Conservation (phyloP, 2,888 invertebrate genomes). For the Apocheima hispidaria region DNA sequence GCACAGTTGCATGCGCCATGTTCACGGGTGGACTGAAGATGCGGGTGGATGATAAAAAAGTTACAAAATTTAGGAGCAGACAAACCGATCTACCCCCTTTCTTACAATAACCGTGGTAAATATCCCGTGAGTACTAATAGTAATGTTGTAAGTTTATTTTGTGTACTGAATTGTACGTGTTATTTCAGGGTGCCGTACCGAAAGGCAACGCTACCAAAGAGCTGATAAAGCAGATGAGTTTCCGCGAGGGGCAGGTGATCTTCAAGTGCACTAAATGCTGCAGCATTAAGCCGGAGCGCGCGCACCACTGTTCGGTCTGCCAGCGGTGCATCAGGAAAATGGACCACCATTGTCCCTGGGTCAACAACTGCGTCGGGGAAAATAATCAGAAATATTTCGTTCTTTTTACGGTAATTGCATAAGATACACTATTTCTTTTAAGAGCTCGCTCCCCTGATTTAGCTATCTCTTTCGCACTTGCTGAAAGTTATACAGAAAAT, state of each 20-base stretch:
- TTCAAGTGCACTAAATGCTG: slow-evolving; percentile 98
- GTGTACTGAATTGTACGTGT: neutral
- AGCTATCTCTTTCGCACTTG: too few species aligned
- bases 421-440: too few species aligned
- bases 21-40: too few species aligned
- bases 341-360: slow-evolving; percentile 94
- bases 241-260: slow-evolving; percentile 95
- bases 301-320: slow-evolving; percentile 98
- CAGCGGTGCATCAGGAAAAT: slow-evolving; percentile 91
- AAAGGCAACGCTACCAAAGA: slow-evolving; percentile 98
- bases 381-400: slow-evolving; percentile 99
- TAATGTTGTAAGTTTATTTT: neutral
- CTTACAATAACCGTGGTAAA: too few species aligned
- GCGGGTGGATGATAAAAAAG: too few species aligned
- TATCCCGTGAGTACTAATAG: too few species aligned
- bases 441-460: too few species aligned
- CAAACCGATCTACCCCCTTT: too few species aligned
- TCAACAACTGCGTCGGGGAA: slow-evolving; percentile 99
- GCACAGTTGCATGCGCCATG: too few species aligned
- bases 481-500: too few species aligned
- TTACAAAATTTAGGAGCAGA: too few species aligned
- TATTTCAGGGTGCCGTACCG: slow-evolving; percentile 93
- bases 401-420: slow-evolving; percentile 94
- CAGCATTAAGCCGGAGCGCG: slow-evolving; percentile 97
- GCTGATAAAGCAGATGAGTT: slow-evolving; percentile 97